Evolutionary conservation across 23 tunicate genomes (phyloP).

Genomic region (Corella eumyota): DNA sequence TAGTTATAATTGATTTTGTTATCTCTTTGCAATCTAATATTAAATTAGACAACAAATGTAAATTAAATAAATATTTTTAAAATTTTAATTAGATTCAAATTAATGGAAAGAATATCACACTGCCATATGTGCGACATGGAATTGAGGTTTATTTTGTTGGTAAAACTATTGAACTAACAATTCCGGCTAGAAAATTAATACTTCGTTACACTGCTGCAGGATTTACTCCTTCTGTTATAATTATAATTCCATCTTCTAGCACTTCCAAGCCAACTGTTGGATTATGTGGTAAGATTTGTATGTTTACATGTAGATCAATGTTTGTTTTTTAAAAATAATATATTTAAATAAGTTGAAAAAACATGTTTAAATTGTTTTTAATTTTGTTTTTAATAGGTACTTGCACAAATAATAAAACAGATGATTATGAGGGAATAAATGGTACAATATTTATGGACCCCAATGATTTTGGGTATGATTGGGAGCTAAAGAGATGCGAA

Average conservation of each 20-base stretch:
- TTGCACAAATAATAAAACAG: neutral
- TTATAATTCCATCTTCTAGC: neutral
- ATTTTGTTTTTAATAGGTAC: too few species aligned
- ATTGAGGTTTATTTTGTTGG: neutral
- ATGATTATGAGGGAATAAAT: slow-evolving; percentile 2
- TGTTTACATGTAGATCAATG: neutral
- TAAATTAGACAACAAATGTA: too few species aligned
- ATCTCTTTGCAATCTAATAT: too few species aligned
- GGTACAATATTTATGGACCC: neutral
- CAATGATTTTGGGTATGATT: slow-evolving; percentile 4
- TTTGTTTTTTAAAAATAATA: neutral
- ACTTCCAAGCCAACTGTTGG: slow-evolving; percentile 10
- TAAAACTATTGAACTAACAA: neutral
- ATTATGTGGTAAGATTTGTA: slow-evolving; percentile 10
- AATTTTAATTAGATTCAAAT: too few species aligned
- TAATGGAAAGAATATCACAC: too few species aligned
- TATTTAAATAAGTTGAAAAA: too few species aligned
- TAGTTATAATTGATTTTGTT: too few species aligned
- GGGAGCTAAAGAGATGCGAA: slow-evolving; percentile 2
- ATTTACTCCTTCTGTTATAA: neutral
- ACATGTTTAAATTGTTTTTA: too few species aligned
- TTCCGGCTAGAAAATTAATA: neutral
- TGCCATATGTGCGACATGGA: neutral
- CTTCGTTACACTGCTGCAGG: neutral
- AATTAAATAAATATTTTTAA: too few species aligned